Evolutionary conservation across 2,888 invertebrate species (phyloP), one percentile per base, ranked within the genome.

Genomic region (Tipula helvola): DNA sequence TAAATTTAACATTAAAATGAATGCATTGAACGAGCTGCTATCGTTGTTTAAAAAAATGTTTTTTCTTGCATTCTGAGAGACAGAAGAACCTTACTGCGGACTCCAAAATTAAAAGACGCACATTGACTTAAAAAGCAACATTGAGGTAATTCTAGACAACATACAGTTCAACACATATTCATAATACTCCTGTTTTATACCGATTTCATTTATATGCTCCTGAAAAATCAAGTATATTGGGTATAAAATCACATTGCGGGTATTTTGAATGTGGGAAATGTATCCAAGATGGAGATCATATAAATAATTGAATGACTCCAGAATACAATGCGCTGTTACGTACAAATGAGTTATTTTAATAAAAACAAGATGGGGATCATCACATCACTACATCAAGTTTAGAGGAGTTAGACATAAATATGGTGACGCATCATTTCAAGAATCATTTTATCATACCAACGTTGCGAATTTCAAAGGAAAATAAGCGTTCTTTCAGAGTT

Each of bases 401-500:
- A 13, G 57, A 57, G 57, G 57, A 57, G 57, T 18, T 57, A 18
- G 13, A 57, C 3, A 57, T 57, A 12, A 13, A 57, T 18, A 57
- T 57, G 57, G 57, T 57, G 5, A 57, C 7, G 18, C 57, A 57
- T 13, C 16, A 16, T 57, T n/a, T 12, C 57, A 83, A 84, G 88
- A 52, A 86, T 83, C n/a, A 86, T 57, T 12, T 57, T 12, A 57
- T 4, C 18, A 41, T 86, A 42, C 36, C 87, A 88, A 39, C 88
- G 88, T 16, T 47, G 47, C 36, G 89, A 89, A 87, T 89, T 89
- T 88, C 87, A 87, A 71, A 83, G 88, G 87, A 86, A 87, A 87
- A 88, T 88, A 52, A 87, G 88, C 87, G 57, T 47, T 36, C 87
- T 89, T 10, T 18, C 87, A 52, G 88, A 88, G 16, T 84, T 88